phyloP scores from a whole-genome alignment of 2,888 invertebrate species.

The Xylophagus ater region DNA sequence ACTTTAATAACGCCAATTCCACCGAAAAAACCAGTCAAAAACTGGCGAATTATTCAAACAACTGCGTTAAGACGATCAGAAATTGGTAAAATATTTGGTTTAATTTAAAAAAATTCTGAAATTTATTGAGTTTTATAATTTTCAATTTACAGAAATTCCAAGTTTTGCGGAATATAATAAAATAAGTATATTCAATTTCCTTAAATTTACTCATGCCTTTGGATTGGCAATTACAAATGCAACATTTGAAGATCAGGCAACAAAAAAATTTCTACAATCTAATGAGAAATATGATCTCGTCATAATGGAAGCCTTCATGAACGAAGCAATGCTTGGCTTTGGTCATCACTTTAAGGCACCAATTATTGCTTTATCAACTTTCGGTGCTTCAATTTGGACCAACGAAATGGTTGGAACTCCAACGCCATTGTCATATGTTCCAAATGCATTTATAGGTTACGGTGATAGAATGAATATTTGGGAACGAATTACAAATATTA shows the following conservation, averaged over 20 bases:
- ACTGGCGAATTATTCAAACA: no score
- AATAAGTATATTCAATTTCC: no score
- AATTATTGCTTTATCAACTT: constrained; percentile 27
- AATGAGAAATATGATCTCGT: constrained; percentile 24
- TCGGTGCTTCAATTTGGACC: constrained; percentile 30
- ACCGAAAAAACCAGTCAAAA: constrained; percentile 10
- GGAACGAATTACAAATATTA: neutral
- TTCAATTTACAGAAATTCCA: no score
- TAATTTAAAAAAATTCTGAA: no score
- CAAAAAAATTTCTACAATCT: constrained; percentile 22
- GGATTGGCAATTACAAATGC: constrained; percentile 24
- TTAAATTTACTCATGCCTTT: no score
- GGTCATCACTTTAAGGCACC: constrained; percentile 31
- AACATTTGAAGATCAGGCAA: constrained; percentile 21
- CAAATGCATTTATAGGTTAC: neutral
- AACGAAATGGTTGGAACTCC: constrained; percentile 19
- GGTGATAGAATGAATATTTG: neutral
- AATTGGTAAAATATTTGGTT: no score
- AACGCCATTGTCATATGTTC: neutral
- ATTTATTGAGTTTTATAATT: no score
- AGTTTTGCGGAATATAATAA: no score
- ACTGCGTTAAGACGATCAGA: no score
- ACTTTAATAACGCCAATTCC: constrained; percentile 25
- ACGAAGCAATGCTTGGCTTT: constrained; percentile 34
- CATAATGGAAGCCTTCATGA: constrained; percentile 33